Percentiles rank a stretch among this genome's conserved stretches.
Conservation (phyloP, 1,140 invertebrate species). For the Brevipalpus yothersi region DNA sequence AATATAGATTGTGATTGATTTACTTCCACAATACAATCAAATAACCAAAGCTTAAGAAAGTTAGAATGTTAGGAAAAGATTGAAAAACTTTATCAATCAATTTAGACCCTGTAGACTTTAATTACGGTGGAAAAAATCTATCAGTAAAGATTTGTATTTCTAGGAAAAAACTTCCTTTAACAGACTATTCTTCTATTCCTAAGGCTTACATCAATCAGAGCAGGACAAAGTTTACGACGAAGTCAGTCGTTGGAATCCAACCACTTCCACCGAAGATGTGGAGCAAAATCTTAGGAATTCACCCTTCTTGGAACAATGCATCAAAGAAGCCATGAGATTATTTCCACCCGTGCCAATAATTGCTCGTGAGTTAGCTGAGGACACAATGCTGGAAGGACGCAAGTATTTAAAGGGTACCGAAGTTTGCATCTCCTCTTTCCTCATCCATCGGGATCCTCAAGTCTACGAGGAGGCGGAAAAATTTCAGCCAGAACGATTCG, state of each 20-base stretch:
- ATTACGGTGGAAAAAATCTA: no score
- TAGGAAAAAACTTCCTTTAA: background rate
- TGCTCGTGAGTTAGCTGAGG: constrained; percentile 27
- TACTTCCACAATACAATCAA: no score
- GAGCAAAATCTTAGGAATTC: no score
- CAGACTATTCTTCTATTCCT: constrained; percentile 5
- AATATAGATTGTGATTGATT: no score
- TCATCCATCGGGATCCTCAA: constrained; percentile 32
- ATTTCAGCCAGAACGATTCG: constrained; percentile 34
- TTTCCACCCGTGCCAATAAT: constrained; percentile 32
- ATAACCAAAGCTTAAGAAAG: no score
- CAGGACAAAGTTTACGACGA: constrained; percentile 20
- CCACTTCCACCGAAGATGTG: constrained; percentile 12
- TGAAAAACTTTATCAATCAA: no score
- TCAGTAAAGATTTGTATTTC: background rate
- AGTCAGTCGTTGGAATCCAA: constrained; percentile 16
- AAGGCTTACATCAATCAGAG: constrained; percentile 1
- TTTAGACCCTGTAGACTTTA: background rate
- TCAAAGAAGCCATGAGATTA: constrained; percentile 35
- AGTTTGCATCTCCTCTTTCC: constrained; percentile 31
- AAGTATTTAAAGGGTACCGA: constrained; percentile 25
- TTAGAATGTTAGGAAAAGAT: no score
- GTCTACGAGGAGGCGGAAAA: constrained; percentile 30
- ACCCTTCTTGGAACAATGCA: background rate
- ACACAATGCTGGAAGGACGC: constrained; percentile 24